Conservation (phyloP, 2,797 vertebrate species). For the Forpus xanthops region DNA sequence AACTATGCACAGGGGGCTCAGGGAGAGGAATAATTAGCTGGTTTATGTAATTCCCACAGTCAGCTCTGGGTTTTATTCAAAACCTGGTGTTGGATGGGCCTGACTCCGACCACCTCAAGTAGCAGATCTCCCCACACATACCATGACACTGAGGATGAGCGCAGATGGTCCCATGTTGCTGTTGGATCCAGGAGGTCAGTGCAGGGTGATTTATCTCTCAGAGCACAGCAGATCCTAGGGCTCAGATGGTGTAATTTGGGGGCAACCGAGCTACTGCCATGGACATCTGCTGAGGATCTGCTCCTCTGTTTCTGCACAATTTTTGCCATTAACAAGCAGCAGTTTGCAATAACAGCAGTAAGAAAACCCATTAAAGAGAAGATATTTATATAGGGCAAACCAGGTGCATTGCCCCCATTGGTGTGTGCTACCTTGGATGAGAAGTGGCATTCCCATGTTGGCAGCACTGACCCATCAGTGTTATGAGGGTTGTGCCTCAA, state of each 20-base stretch:
- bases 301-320: background rate
- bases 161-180: background rate
- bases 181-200: background rate
- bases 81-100: background rate
- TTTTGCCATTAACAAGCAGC: background rate
- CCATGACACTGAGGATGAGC: background rate
- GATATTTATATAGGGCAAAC: background rate
- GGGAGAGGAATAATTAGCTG: slow-evolving; percentile 15
- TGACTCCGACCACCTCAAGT: background rate
- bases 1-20: background rate
- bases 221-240: background rate
- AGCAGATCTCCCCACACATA: background rate
- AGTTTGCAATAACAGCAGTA: background rate
- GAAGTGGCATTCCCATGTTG: background rate
- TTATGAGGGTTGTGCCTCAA: background rate
- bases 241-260: slow-evolving; percentile 22
- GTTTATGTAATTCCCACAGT: slow-evolving; percentile 17
- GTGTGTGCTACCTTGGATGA: rapidly evolving
- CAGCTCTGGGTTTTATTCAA: background rate
- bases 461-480: background rate
- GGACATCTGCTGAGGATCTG: slow-evolving; percentile 20
- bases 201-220: background rate
- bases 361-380: background rate
- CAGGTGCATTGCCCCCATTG: background rate
- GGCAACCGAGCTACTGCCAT: background rate